Base-by-base conservation (phyloP, 2,113 vertebrate species). In the Triplophysa tibetana region DNA sequence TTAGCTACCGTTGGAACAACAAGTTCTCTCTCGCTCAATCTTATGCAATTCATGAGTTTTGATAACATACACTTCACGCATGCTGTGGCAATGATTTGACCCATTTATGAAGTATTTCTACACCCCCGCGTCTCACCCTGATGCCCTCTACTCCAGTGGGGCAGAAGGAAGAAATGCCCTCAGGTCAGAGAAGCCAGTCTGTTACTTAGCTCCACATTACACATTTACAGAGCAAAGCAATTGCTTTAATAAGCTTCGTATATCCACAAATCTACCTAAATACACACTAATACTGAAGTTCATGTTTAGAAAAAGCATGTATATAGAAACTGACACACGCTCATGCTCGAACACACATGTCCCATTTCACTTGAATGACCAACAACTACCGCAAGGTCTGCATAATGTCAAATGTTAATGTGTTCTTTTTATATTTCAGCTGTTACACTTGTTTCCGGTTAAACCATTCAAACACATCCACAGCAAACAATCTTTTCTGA, bases 11-110 rank as follows among this genome's bases (percentile, higher is more conserved):
- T 58, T 58, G 33, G 3, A 29, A 64, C 11, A 52, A 3, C 54
- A 65, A 77, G 3, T 29, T 19, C 62, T 76, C n/a, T 4, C 12
- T 23, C 52, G 52, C 24, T 66, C 29, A 29, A 54, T 77, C 78
- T 82, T 62, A 86, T 43, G 52, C 73, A 80, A 82, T 54, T 89
- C 85, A 90, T 88, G 88, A 88, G 83, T 86, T 89, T 86, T 82
- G 82, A 87, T 83, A 81, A 74, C 67, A 87, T 87, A 82, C 84
- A 67, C 75, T 75, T 58, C 75, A 58, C 65, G 68, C 75, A 84
- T 81, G 75, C 63, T 67, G 23, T 66, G 61, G 67, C 62, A 66
- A 26, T 73, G 63, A 41, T 75, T 69, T 70, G 70, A 81, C 74
- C 74, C 79, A 78, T 84, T 84, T 77, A 83, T 64, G 45, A 0